A percentile compares a stretch with the other conserved stretches of the same genome.
These are phyloP conservation scores for Deilephila porcellus DNA, from an alignment of 2,888 invertebrate species.

Conservation along the genomic window DNA sequence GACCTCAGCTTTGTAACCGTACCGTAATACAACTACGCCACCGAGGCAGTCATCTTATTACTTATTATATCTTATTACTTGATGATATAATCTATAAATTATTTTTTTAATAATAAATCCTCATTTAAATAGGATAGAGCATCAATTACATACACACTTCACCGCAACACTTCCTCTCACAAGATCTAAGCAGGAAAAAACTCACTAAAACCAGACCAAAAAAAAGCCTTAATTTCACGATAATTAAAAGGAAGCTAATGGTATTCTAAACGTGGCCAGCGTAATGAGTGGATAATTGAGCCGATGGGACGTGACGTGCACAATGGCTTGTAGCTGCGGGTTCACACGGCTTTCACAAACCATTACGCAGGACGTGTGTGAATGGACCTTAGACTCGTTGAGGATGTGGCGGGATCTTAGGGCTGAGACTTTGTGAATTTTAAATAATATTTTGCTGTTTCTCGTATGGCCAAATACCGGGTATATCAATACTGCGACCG, in stretches of 20 bases:
- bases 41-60: no score
- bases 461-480: neutral
- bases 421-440: slow-evolving; percentile 36
- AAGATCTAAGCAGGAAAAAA: neutral
- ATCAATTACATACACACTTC: no score
- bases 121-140: no score
- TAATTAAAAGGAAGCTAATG: slow-evolving; percentile 37
- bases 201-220: neutral
- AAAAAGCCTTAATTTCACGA: slow-evolving; percentile 3
- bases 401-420: slow-evolving; percentile 43
- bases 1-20: no score
- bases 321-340: slow-evolving; percentile 60
- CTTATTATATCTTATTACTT: no score
- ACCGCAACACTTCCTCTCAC: no score
- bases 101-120: no score
- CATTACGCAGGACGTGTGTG: slow-evolving; percentile 71
- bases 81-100: no score
- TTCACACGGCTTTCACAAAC: slow-evolving; percentile 78
- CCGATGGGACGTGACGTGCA: slow-evolving; percentile 63
- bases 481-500: no score
- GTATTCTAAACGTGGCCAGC: slow-evolving; percentile 54
- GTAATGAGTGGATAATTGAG: slow-evolving; percentile 72
- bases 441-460: neutral
- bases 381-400: slow-evolving; percentile 40
- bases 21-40: no score